Evolutionary conservation across 2,888 invertebrate genomes (phyloP), one percentile per base, ranked within the genome.

Genomic region (Hirudinaria manillensis): DNA sequence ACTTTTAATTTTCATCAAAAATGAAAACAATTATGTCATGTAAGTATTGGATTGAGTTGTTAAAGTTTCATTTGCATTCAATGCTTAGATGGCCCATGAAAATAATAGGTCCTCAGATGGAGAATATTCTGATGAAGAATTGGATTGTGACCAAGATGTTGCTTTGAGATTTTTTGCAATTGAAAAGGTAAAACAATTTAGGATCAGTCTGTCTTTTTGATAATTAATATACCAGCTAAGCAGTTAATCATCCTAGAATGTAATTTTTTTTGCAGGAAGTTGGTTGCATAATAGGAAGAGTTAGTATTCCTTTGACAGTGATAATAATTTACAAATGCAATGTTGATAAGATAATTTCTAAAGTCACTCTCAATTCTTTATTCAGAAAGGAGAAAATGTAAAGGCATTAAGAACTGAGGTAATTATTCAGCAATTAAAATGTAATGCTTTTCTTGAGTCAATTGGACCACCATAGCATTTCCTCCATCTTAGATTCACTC

Each of bases 211-310:
- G 16, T 16, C 16, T 10, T 10, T 4, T 45, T 45, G 45, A 4
- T n/a, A n/a, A n/a, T n/a, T n/a, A n/a, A n/a, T n/a, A n/a, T n/a
- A n/a, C n/a, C n/a, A n/a, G n/a, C n/a, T n/a, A n/a, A n/a, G n/a
- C n/a, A n/a, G n/a, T n/a, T n/a, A n/a, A n/a, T 45, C 45, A 45
- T 16, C 10, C 45, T 45, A 4, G 45, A 45, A 45, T 10, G 10
- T 45, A 6, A 45, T 29, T 29, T 29, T 53, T 51, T 72, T 29
- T 45, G 6, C 81, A 87, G 86, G 87, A 87, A 82, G 87, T 87
- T 24, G 87, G 87, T 36, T 86, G 86, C 79, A 87, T 87, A 34
- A 87, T 87, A 77, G 87, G 87, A 76, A 87, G 85, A 82, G 85
- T 85, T 78, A 80, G 82, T 61, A 7, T 53, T 24, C 0, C 2